Evolutionary conservation across 2,797 vertebrate species (phyloP), one percentile per base, ranked within the genome.

Genomic region (Gorsachius magnificus): DNA sequence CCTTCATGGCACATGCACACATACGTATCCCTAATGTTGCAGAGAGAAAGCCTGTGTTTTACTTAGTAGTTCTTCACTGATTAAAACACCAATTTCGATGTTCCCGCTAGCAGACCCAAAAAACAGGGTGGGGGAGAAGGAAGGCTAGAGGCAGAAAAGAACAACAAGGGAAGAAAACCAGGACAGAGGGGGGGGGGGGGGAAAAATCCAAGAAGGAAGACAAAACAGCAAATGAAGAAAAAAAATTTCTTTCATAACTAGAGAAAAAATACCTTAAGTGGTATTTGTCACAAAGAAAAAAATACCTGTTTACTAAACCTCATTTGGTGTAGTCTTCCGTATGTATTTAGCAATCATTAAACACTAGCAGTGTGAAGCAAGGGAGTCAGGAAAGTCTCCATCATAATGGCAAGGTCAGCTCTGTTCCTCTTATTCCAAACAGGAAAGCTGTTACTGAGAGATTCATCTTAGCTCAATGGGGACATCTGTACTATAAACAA

Each of bases 211-310:
- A 51, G 13, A 36, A 17, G 28, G 17, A 14, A 3, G 5, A 26
- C 2, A 74, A 53, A 51, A 17, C 4, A 31, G 24, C 18, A 7
- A 63, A 45, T 10, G 12, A 61, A 64, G 9, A 70, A 64, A 86
- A 86, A 53, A 12, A 8, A 0, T 5, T 4, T 54, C 2, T 13
- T 41, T 45, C 5, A 10, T 10, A 57, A 61, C 24, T 11, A 31
- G 2, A 35, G 5, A 22, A 48, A 65, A 57, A 64, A 48, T 28
- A 24, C 4, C 29, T n/a, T 8, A 45, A 29, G 20, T 41, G 5
- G 5, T 57, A 46, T 5, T 26, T 4, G 48, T 86, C 21, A 54
- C 50, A 82, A 68, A 60, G 8, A 48, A 66, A 80, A 2, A 17
- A 16, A n/a, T 4, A 19, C 2, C 9, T 11, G 2, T 43, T 82